Evolutionary conservation across 2,797 vertebrate genomes (phyloP), one percentile per base, ranked within the genome.

Genomic region (Takifugu rubripes): DNA sequence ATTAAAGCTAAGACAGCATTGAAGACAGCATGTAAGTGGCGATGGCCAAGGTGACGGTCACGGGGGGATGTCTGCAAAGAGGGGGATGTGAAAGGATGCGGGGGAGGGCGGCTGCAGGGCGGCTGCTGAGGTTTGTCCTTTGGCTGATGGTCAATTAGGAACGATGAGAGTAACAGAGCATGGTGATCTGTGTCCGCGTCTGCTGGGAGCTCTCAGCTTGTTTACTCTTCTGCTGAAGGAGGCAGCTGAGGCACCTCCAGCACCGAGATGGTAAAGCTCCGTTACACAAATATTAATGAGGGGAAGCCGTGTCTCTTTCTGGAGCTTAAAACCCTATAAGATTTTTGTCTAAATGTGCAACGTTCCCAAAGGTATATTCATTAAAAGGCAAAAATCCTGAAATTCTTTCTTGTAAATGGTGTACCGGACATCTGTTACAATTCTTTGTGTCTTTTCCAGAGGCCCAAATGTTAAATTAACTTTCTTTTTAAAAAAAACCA

Each of bases 101-200:
- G 66, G 70, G 61, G 52, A 61, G 75, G 73, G 61, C 56, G 2
- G 29, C 24, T 42, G 59, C 54, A 59, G 74, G 60, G 50, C 46
- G 71, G 59, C 47, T 52, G 25, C 21, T 47, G 71, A 73, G 77
- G 67, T 70, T 61, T 80, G 74, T 83, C 70, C 75, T 72, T 75
- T 86, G 75, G 81, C 75, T 56, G 70, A 68, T 75, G 78, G 77
- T 87, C 83, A 87, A 77, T 87, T 85, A 82, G 83, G 27, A 70
- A 51, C 8, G 12, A 56, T 64, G 74, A 68, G 68, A 77, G 74
- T 56, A 68, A 61, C 68, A 66, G 73, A 72, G 70, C 62, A 65
- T 26, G 15, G 60, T 29, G 68, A 63, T 74, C 71, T 54, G 68
- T 59, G 72, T 73, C 62, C 76, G 64, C 6, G 25, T 66, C 68